phyloP scores from a whole-genome alignment of 2,113 vertebrate genomes.

The Actenoides lindsayi region DNA sequence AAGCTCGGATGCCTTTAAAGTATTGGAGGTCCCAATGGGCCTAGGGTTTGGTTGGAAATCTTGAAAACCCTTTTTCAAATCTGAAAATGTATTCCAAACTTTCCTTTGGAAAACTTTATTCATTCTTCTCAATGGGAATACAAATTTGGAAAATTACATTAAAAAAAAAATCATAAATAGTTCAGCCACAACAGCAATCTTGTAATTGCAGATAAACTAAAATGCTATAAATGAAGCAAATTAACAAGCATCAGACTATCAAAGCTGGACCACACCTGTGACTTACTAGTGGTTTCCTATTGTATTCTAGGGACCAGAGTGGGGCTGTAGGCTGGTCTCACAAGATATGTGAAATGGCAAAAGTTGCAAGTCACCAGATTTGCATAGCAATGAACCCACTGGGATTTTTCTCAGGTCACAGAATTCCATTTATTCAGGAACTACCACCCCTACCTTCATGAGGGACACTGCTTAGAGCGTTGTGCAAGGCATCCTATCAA shows the following conservation, averaged over 20 bases:
- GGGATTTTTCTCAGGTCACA: background rate
- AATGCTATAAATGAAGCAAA: background rate
- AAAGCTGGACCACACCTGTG: background rate
- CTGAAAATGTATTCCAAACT: background rate
- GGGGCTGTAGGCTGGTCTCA: background rate
- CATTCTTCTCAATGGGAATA: background rate
- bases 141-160: background rate
- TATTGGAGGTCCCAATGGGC: background rate
- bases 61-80: background rate
- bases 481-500: background rate
- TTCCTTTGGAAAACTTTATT: background rate
- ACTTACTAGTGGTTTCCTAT: background rate
- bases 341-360: background rate
- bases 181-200: background rate
- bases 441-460: background rate
- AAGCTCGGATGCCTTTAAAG: background rate
- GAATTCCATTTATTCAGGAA: background rate
- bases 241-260: background rate
- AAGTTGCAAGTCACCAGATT: background rate
- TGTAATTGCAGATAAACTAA: background rate
- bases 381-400: background rate
- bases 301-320: background rate
- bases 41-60: background rate
- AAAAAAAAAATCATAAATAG: background rate
- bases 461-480: background rate